Base-by-base conservation (phyloP, 2,888 invertebrate species). In the Hydrotaea cyrtoneurina region DNA sequence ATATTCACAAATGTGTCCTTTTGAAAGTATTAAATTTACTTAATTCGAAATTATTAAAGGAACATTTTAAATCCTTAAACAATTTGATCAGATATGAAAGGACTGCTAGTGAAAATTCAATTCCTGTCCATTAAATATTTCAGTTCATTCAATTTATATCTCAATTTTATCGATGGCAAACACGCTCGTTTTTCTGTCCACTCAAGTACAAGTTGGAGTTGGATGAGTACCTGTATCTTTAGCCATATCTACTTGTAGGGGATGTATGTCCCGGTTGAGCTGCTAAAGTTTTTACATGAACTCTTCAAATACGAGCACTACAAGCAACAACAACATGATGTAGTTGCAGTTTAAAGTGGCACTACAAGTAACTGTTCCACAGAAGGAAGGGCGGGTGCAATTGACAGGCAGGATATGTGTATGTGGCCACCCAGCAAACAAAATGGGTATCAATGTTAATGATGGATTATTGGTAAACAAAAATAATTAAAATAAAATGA, bases 311-410 rank as follows among this genome's bases (percentile, higher is more conserved):
- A 4, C 31, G 31, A 13, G 39, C 11, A 1, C 39, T 3, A 2
- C 43, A 13, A 43, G 15, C 11, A n/a, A n/a, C 15, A 4, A 50
- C 13, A 50, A 50, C 50, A n/a, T 13, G 3, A 11, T 59, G 26
- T 59, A 23, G 59, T 59, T 59, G 26, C 59, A 59, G 59, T 59
- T 26, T 59, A 13, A 59, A 59, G 59, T 59, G 59, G 2, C 26
- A 59, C 59, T 59, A 26, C 59, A 57, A 23, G 59, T 39, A 31
- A 31, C 31, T 31, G 3, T 31, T 31, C 31, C 31, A 31, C 7
- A 31, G 31, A 31, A 4, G 31, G 31, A 2, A 2, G 13, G 31
- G 31, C n/a, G 15, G 13, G 43, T 39, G 26, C 36, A 31, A 31
- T 66, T 66, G 43, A 50, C 19, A 11, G 39, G 43, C 43, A 39